A percentile compares a stretch with the other conserved stretches of the same genome.
These are phyloP conservation scores for Cinclus cinclus DNA, from an alignment of 2,113 vertebrate genomes.

Conservation along the genomic window DNA sequence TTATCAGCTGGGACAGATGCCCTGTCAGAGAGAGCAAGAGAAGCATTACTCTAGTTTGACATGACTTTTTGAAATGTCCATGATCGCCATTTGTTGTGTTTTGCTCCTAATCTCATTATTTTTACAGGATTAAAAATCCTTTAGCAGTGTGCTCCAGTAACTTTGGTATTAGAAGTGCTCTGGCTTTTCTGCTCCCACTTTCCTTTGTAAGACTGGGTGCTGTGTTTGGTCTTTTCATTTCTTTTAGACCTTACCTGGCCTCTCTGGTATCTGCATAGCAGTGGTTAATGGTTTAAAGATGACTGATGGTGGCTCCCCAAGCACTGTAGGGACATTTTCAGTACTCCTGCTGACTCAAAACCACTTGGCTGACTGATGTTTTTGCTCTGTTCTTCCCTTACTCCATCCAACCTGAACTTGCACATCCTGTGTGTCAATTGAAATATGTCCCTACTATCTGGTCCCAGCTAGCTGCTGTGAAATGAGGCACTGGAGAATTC, in stretches of 20 bases:
- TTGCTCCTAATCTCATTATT: neutral
- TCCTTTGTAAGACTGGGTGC: neutral
- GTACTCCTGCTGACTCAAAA: neutral
- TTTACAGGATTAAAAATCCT: neutral
- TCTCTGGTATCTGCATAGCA: neutral
- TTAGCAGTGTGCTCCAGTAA: neutral
- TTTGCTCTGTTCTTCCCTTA: neutral
- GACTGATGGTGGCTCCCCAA: neutral
- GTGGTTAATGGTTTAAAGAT: neutral
- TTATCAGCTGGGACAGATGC: constrained; percentile 27
- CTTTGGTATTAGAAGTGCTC: neutral
- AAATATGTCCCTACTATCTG: neutral
- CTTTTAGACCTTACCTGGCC: neutral
- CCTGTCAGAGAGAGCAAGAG: neutral
- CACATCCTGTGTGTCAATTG: neutral
- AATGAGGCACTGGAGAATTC: neutral
- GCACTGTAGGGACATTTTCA: neutral
- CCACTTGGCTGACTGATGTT: neutral
- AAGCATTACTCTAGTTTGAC: neutral
- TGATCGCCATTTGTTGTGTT: neutral
- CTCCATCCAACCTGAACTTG: neutral
- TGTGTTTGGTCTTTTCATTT: neutral
- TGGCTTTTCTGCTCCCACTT: neutral
- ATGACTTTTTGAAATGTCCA: neutral
- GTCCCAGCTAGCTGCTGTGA: neutral